Percentiles rank a stretch among this genome's conserved stretches.
Evolutionary conservation across 2,113 vertebrate species (phyloP).

Genomic region (Lamprotornis superbus): DNA sequence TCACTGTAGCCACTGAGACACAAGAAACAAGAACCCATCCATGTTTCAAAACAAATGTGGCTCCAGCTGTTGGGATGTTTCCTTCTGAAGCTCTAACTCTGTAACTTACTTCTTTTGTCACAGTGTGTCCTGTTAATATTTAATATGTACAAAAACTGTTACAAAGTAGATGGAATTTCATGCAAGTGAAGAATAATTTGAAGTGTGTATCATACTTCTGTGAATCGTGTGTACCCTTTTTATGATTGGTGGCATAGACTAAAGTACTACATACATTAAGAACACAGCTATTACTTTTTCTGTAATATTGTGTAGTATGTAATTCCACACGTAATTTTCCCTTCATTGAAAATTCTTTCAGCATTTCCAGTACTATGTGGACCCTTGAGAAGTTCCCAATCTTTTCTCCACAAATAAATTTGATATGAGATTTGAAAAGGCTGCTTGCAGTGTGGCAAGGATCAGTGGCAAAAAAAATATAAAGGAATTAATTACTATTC

Average conservation of each 20-base stretch:
- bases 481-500: not conserved
- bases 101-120: not conserved
- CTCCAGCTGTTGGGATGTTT: not conserved
- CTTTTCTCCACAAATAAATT: not conserved
- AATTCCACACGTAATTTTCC: not conserved
- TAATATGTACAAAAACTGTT: not conserved
- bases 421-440: not conserved
- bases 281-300: not conserved
- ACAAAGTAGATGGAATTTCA: not conserved
- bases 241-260: not conserved
- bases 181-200: not conserved
- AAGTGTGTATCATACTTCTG: not conserved
- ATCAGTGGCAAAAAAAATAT: not conserved
- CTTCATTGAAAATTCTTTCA: not conserved
- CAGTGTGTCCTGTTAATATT: not conserved
- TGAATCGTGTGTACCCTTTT: fast-evolving
- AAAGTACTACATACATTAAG: not conserved
- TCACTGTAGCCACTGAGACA: not conserved
- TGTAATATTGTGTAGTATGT: not conserved
- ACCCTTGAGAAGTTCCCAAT: not conserved
- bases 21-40: not conserved
- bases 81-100: not conserved
- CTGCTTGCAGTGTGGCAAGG: not conserved
- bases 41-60: not conserved
- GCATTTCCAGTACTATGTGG: not conserved